A percentile compares a stretch with the other conserved stretches of the same genome.
phyloP scores from a whole-genome alignment of 2,113 vertebrate species.

The Spizaetus ornatus region DNA sequence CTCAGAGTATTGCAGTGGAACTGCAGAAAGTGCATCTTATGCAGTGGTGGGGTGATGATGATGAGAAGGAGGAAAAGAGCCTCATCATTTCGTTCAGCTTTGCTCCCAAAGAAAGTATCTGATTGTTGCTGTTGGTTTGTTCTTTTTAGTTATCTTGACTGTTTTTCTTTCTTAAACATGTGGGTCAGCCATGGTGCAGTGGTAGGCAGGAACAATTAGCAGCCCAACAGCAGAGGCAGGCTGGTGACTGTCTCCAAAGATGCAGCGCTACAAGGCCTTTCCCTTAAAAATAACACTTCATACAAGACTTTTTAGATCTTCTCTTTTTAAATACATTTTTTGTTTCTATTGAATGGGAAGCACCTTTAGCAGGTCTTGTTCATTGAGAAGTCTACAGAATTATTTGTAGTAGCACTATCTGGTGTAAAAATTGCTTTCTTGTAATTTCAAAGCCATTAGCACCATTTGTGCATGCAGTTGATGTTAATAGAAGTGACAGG shows the following conservation, averaged over 20 bases:
- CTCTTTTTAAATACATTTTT: not conserved
- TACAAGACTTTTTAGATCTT: not conserved
- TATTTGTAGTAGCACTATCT: rapidly evolving
- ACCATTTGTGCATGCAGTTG: not conserved
- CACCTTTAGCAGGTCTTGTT: not conserved
- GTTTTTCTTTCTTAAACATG: not conserved
- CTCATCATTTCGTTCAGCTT: not conserved
- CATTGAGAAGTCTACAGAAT: not conserved
- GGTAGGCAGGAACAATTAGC: not conserved
- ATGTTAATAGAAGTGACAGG: not conserved
- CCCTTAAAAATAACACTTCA: not conserved
- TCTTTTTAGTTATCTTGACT: not conserved
- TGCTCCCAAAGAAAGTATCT: not conserved
- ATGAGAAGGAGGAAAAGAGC: not conserved
- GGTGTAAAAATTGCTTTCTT: not conserved
- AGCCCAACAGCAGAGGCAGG: not conserved
- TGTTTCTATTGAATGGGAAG: not conserved
- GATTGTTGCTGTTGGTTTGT: not conserved
- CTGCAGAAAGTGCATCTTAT: not conserved
- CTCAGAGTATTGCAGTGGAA: not conserved
- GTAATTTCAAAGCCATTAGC: not conserved
- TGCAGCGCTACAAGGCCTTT: rapidly evolving
- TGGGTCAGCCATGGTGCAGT: not conserved
- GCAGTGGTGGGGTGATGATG: not conserved
- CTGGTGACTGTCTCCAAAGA: not conserved